Evolutionary conservation across 2,113 vertebrate genomes (phyloP).

Genomic region (Pampusana beccarii): DNA sequence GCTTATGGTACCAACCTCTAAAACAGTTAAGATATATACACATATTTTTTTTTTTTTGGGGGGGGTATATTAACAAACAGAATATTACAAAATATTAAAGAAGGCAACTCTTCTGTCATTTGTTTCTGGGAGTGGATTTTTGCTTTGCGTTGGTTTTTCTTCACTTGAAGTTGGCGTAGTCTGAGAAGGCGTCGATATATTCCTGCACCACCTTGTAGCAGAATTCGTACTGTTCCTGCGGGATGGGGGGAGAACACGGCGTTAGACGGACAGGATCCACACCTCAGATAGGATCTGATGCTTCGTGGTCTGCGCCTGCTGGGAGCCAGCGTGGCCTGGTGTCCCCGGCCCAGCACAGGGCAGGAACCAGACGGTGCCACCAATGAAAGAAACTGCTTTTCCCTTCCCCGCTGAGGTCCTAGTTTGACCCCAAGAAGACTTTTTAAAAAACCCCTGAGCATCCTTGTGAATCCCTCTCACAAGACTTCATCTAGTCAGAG

Average conservation of each 20-base stretch:
- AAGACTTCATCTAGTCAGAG: no score
- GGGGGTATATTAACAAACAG: conserved; percentile 91
- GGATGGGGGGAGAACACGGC: accelerated
- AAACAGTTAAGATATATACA: conserved; percentile 95
- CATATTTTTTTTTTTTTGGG: conserved; percentile 35
- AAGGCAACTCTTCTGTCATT: conserved; percentile 86
- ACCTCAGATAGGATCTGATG: accelerated
- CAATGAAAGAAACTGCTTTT: neutral
- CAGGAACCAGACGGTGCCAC: neutral
- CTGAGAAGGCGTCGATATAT: conserved; percentile 99
- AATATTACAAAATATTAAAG: conserved; percentile 99
- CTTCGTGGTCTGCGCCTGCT: accelerated
- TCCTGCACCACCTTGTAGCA: conserved; percentile 99
- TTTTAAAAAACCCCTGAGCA: neutral
- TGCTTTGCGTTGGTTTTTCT: neutral
- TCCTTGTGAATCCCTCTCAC: neutral
- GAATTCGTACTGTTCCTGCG: conserved; percentile 98
- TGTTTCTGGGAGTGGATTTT: neutral
- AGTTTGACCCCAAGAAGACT: neutral
- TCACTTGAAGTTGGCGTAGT: conserved; percentile 99
- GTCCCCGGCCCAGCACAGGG: neutral
- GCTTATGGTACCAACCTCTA: conserved; percentile 90
- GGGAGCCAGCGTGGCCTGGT: neutral
- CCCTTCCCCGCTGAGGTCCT: neutral
- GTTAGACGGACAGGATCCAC: neutral